These are phyloP conservation scores for Pecten maximus DNA, from an alignment of 2,888 invertebrate species.

Conservation along the genomic window DNA sequence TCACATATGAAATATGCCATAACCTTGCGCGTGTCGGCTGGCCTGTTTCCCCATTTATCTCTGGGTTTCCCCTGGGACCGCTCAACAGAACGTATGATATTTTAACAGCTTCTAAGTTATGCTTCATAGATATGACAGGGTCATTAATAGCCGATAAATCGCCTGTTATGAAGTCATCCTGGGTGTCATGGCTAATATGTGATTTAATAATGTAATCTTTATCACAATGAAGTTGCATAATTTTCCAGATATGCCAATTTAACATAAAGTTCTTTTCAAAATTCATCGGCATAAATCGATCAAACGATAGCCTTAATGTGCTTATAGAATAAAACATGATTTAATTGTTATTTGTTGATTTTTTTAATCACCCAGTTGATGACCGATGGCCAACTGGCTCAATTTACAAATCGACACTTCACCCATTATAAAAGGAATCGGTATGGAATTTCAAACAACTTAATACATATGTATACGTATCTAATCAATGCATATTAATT, in stretches of 20 bases:
- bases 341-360: neutral
- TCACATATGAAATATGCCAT: slow-evolving; percentile 12
- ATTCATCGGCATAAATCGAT: neutral
- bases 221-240: neutral
- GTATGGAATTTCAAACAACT: neutral
- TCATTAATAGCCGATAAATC: neutral
- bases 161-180: neutral
- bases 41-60: neutral
- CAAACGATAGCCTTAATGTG: neutral
- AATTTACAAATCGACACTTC: neutral
- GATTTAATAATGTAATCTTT: neutral
- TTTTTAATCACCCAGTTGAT: neutral
- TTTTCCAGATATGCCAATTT: slow-evolving; percentile 21
- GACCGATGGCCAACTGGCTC: neutral
- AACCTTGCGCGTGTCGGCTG: neutral
- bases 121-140: slow-evolving; percentile 18
- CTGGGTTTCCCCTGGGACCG: neutral
- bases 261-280: neutral
- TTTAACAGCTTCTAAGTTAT: slow-evolving; percentile 18
- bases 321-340: neutral
- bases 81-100: slow-evolving; percentile 21
- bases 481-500: neutral
- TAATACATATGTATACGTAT: neutral
- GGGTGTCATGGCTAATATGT: neutral
- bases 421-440: neutral